Conservation (phyloP, 1,140 invertebrate species). For the Mercenaria mercenaria region DNA sequence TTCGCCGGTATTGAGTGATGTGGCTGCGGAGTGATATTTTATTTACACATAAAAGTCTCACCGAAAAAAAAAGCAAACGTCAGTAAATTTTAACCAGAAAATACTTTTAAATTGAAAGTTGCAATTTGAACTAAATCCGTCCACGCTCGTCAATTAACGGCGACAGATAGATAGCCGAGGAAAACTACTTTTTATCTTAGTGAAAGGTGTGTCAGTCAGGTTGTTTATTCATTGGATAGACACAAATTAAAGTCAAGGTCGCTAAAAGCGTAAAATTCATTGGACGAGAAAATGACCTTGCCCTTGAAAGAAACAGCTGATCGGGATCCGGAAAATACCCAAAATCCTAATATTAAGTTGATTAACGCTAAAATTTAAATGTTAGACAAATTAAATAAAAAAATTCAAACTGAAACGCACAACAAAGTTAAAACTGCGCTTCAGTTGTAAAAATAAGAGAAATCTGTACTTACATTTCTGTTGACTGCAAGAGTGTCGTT, state of each 20-base stretch:
- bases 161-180: neutral
- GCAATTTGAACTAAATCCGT: neutral
- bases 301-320: neutral
- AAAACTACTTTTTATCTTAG: constrained; percentile 15
- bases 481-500: neutral
- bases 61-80: no score
- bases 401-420: no score
- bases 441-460: neutral
- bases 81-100: neutral
- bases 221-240: neutral
- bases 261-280: neutral
- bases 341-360: neutral
- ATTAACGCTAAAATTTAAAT: neutral
- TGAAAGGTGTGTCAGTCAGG: neutral
- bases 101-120: neutral
- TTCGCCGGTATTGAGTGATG: neutral
- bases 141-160: neutral
- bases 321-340: neutral
- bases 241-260: neutral
- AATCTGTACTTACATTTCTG: constrained; percentile 1
- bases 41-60: neutral
- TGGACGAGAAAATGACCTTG: neutral
- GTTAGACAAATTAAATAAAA: no score
- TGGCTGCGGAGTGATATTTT: neutral
- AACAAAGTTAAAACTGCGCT: no score